phyloP scores from a whole-genome alignment of 2,797 vertebrate species.

The Vireo griseus region DNA sequence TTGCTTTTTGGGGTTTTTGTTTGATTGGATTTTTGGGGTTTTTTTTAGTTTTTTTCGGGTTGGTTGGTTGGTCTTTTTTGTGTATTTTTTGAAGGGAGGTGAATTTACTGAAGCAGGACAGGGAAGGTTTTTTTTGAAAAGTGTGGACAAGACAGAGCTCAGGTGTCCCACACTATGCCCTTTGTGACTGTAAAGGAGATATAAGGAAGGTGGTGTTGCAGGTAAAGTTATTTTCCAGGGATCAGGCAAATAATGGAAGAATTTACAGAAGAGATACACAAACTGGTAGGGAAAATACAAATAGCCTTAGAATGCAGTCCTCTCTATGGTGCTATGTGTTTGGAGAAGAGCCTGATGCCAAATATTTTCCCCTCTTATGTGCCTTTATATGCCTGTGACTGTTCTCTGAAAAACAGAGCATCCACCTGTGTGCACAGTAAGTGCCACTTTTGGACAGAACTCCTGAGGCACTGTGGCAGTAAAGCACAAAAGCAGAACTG shows the following conservation, averaged over 20 bases:
- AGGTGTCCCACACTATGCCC: not conserved
- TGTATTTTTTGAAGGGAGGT: not conserved
- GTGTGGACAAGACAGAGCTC: not conserved
- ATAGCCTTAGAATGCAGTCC: not conserved
- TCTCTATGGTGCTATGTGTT: not conserved
- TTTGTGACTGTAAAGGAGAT: not conserved
- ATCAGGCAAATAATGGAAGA: not conserved
- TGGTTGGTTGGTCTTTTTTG: too few relatives aligned
- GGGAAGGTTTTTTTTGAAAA: not conserved
- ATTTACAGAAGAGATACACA: not conserved
- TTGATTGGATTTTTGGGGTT: too few relatives aligned
- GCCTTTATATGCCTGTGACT: not conserved
- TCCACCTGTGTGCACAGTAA: accelerated
- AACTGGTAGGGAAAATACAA: not conserved
- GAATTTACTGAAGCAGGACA: not conserved
- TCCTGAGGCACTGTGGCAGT: not conserved
- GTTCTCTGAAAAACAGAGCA: not conserved
- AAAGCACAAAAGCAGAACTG: not conserved
- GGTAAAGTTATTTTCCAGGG: not conserved
- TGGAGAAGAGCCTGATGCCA: not conserved
- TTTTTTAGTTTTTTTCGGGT: not conserved
- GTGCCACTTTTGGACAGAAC: not conserved
- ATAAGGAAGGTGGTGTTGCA: not conserved
- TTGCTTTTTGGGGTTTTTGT: not conserved
- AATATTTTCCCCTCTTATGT: not conserved